Base-by-base conservation (phyloP, 1,140 invertebrate genomes). In the Cyrtorhinus lividipennis region DNA sequence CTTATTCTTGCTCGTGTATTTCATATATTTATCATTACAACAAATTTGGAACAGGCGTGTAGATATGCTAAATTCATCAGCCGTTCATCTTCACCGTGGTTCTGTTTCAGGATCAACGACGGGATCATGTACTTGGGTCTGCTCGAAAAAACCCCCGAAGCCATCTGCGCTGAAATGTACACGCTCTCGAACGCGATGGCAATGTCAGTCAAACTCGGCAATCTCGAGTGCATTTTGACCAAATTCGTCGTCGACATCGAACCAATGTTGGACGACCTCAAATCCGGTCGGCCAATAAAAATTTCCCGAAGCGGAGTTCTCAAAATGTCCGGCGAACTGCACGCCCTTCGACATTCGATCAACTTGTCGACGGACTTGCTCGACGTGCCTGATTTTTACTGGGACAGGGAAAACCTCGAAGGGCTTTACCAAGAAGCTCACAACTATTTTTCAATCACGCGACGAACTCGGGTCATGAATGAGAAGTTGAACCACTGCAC, bases 371-470 rank as follows among this genome's bases (percentile, higher is more conserved):
- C 93, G 0, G 93, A 97, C 75, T 76, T 96, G 5, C 72, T 97
- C 45, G 93, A 96, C 72, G 92, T 88, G 0, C 94, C 95, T 0
- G 95, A 98, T 75, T 96, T 96, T 74, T 97, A 97, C 72, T 98
- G 95, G 94, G 93, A 97, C 68, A 80, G 89, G 59, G 90, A 95
- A 68, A 77, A 87, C 44, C 76, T 96, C 2, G 93, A 95, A 78
- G 75, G 71, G 0, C 73, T 96, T 0, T 97, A 94, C 72, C 78
- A 83, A 58, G 83, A 85, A 69, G 87, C 84, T 0, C 89, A 85
- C 64, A 79, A 80, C 22, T 88, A 95, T 76, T 88, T 96, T 66
- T 88, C 82, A 69, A 90, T 96, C 59, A 73, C 81, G 0, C 83
- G 88, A 68, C 78, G 94, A 61, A 95, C 92, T 24, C 71, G 90